These are phyloP conservation scores for Lamprologus callipterus DNA, from an alignment of 2,113 vertebrate genomes.

Conservation along the genomic window DNA sequence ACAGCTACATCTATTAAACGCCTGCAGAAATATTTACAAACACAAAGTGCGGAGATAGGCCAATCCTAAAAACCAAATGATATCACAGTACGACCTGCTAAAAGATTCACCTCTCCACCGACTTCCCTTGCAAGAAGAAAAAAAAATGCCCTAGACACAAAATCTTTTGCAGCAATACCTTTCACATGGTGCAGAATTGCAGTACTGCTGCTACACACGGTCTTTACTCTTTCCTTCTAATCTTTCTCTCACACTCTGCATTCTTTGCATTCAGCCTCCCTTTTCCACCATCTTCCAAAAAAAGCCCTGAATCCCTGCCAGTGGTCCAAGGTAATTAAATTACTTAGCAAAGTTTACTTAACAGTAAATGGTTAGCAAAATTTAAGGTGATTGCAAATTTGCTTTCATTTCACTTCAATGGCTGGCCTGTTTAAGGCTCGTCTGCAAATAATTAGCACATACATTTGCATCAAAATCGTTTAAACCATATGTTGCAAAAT, in stretches of 20 bases:
- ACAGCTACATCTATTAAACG: conserved; percentile 18
- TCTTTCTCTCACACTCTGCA: conserved; percentile 15
- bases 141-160: background rate
- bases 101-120: background rate
- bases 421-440: conserved; percentile 76
- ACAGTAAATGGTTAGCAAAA: conserved; percentile 79
- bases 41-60: background rate
- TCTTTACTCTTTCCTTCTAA: conserved; percentile 14
- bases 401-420: conserved; percentile 87
- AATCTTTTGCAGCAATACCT: background rate
- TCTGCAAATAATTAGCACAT: conserved; percentile 87
- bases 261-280: conserved; percentile 20
- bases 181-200: conserved; percentile 10
- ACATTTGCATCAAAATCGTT: conserved; percentile 91
- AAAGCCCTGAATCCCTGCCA: conserved; percentile 50
- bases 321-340: conserved; percentile 77
- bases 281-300: background rate
- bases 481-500: conserved; percentile 85
- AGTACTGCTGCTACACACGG: background rate
- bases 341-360: conserved; percentile 85
- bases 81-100: background rate
- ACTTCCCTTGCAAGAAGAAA: background rate
- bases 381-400: conserved; percentile 86
- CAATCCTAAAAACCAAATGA: background rate
- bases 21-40: conserved; percentile 3